Percentiles rank a stretch among this genome's conserved stretches.
phyloP scores from a whole-genome alignment of 1,140 invertebrate species.

The Phymorhynchus buccinoides region DNA sequence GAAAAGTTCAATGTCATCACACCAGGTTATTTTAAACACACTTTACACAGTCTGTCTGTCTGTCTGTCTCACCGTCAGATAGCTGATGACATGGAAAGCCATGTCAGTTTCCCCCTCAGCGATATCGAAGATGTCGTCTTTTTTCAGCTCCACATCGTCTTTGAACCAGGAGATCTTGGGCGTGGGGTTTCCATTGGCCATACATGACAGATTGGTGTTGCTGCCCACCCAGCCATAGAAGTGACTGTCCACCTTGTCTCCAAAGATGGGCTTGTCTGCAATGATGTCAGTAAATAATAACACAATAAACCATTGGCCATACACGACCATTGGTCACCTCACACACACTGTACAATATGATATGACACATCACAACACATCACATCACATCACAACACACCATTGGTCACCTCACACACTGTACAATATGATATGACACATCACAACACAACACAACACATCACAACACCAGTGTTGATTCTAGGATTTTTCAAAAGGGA shows the following conservation, averaged over 20 bases:
- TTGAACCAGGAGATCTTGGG: conserved; percentile 85
- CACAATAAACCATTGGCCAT: neutral
- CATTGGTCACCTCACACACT: too few species aligned
- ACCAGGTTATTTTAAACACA: too few species aligned
- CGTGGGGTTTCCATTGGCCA: conserved; percentile 85
- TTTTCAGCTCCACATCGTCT: neutral
- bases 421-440: neutral
- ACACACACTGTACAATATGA: too few species aligned
- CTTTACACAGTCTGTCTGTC: too few species aligned
- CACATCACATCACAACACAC: neutral
- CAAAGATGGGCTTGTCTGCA: conserved; percentile 14
- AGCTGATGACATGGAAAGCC: conserved; percentile 16
- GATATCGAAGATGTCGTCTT: neutral
- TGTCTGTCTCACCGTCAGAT: conserved; percentile 8
- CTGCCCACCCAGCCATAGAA: conserved; percentile 86
- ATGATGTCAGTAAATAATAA: too few species aligned
- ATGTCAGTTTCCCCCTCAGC: neutral
- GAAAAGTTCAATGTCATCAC: too few species aligned
- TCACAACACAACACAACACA: neutral
- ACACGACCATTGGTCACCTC: too few species aligned
- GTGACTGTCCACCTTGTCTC: conserved; percentile 77
- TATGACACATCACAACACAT: neutral
- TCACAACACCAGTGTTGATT: too few species aligned
- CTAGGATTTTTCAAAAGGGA: too few species aligned
- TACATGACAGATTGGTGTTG: conserved; percentile 80